phyloP scores from a whole-genome alignment of 2,888 invertebrate genomes.

The Pelosia muscerda region DNA sequence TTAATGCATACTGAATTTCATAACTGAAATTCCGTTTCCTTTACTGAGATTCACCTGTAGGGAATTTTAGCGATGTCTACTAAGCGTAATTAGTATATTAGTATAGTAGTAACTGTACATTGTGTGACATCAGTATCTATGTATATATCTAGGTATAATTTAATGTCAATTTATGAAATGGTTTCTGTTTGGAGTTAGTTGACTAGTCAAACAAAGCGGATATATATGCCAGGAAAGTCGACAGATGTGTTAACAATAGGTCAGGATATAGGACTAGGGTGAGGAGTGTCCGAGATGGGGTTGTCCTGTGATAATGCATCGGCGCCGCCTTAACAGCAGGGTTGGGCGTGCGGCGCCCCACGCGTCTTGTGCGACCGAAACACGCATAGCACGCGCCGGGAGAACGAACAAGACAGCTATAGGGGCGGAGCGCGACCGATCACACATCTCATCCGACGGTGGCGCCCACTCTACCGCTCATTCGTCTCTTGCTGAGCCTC shows the following conservation, averaged over 20 bases:
- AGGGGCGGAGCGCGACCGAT: constrained; percentile 25
- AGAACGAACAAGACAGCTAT: constrained; percentile 45
- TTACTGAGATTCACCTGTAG: too few relatives aligned
- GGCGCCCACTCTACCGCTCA: constrained; percentile 79
- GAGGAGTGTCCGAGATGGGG: constrained; percentile 61
- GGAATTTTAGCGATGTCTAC: too few relatives aligned
- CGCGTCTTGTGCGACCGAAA: constrained; percentile 15
- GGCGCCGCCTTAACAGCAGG: constrained; percentile 57
- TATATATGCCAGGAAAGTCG: constrained; percentile 47
- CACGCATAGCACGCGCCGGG: constrained; percentile 19
- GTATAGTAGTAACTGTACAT: too few relatives aligned
- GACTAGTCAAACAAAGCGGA: constrained; percentile 28
- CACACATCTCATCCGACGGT: constrained; percentile 52
- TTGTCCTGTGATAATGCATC: constrained; percentile 49
- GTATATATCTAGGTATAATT: background rate
- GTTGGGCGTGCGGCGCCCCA: constrained; percentile 58
- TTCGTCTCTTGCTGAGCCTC: constrained; percentile 84
- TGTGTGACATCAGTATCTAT: too few relatives aligned
- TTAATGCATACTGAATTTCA: too few relatives aligned
- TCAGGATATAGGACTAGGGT: constrained; percentile 63
- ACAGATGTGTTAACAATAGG: constrained; percentile 67
- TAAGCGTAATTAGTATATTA: too few relatives aligned
- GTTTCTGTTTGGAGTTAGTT: constrained; percentile 17
- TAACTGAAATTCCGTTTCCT: too few relatives aligned
- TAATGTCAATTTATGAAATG: constrained; percentile 12